phyloP scores from a whole-genome alignment of 2,113 vertebrate genomes.

The Asarcornis scutulata region DNA sequence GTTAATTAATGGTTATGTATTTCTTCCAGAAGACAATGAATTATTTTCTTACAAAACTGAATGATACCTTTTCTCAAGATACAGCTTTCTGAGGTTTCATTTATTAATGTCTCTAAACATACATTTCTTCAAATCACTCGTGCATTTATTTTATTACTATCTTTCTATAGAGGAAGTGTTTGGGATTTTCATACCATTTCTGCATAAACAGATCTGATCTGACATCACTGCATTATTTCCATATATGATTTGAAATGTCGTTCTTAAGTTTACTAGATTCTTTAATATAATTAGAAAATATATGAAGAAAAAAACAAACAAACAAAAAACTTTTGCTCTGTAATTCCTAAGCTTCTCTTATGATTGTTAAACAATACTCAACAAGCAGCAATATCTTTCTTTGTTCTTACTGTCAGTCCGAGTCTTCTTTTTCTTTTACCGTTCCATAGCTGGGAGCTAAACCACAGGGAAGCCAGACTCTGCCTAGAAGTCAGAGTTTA shows the following conservation, averaged over 20 bases:
- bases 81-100: neutral
- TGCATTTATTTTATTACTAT: neutral
- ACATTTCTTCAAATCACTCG: neutral
- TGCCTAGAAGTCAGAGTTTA: neutral
- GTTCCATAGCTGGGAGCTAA: neutral
- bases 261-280: neutral
- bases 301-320: too few species aligned
- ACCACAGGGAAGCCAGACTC: neutral
- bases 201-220: neutral
- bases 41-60: neutral
- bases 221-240: neutral
- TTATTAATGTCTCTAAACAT: neutral
- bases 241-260: neutral
- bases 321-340: neutral
- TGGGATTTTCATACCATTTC: neutral
- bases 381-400: neutral
- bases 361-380: neutral
- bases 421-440: neutral
- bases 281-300: neutral
- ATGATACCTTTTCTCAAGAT: neutral
- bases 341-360: neutral
- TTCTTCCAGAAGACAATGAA: neutral
- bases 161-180: neutral
- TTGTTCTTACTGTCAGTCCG: neutral
- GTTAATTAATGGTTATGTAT: constrained; percentile 29